Conservation (phyloP, 1,140 invertebrate genomes). For the Onthophagus taurus region DNA sequence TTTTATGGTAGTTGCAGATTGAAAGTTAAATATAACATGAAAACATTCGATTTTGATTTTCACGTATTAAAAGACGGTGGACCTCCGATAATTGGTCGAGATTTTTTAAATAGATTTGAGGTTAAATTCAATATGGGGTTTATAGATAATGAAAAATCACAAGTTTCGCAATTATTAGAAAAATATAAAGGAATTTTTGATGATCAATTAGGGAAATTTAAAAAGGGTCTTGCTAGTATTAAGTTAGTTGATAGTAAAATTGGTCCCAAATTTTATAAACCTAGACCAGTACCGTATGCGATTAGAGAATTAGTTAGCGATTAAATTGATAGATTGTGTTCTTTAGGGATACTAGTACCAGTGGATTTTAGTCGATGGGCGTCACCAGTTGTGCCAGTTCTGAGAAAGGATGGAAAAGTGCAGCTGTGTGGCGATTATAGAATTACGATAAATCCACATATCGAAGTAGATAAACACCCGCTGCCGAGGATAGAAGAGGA, state of each 20-base stretch:
- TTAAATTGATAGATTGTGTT: conserved; percentile 33
- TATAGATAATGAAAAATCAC: neutral
- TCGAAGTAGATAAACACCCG: conserved; percentile 33
- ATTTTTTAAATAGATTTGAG: no score
- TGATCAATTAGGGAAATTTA: neutral
- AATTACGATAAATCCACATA: conserved; percentile 34
- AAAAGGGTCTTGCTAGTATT: neutral
- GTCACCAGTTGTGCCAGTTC: conserved; percentile 41
- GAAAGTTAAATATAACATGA: no score
- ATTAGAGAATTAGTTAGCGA: conserved; percentile 34
- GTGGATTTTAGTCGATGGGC: conserved; percentile 41
- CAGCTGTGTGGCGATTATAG: conserved; percentile 44
- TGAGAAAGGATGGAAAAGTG: conserved; percentile 38
- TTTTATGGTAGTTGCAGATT: no score
- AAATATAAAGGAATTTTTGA: conserved; percentile 8
- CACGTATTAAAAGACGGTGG: no score
- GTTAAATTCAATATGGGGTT: no score
- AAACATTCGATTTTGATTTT: no score
- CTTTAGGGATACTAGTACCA: conserved; percentile 28
- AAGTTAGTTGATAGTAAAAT: neutral
- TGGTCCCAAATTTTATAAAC: conserved; percentile 32
- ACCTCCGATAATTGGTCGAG: no score
- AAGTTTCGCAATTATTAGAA: neutral
- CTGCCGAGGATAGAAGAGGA: conserved; percentile 27
- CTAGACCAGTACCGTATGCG: conserved; percentile 36